Conservation (phyloP, 2,113 vertebrate genomes). For the Casuarius casuarius region DNA sequence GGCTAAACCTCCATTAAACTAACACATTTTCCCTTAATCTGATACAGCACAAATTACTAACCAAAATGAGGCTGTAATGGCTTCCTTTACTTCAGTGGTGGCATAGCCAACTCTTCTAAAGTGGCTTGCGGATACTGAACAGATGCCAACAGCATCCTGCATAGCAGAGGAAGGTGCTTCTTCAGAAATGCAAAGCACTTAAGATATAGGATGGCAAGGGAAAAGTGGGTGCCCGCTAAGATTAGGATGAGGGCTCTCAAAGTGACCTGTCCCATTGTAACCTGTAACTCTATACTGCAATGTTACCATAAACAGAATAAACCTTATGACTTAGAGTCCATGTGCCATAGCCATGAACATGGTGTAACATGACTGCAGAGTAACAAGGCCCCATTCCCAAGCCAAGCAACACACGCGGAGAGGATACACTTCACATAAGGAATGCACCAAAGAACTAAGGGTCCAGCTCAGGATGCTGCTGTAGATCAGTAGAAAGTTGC, state of each 20-base stretch:
- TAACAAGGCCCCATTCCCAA: background rate
- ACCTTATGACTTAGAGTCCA: background rate
- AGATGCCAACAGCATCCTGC: background rate
- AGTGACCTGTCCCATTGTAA: background rate
- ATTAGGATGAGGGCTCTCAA: background rate
- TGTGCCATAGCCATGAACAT: background rate
- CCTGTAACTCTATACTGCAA: background rate
- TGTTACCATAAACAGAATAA: background rate
- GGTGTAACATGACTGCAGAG: background rate
- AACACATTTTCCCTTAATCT: slow-evolving; percentile 18
- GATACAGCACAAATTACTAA: background rate
- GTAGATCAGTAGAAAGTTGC: background rate
- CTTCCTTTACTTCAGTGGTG: background rate
- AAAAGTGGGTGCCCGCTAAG: background rate
- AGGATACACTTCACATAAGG: background rate
- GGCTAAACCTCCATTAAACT: background rate
- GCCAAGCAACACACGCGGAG: rapidly evolving
- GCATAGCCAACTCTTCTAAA: background rate
- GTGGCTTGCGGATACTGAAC: background rate
- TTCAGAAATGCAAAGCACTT: background rate
- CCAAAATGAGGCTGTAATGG: slow-evolving; percentile 6
- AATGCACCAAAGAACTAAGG: background rate
- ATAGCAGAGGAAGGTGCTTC: background rate
- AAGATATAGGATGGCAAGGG: background rate
- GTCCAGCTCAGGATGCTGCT: background rate